Evolutionary conservation across 2,797 vertebrate species (phyloP).

Genomic region (Channa striata): DNA sequence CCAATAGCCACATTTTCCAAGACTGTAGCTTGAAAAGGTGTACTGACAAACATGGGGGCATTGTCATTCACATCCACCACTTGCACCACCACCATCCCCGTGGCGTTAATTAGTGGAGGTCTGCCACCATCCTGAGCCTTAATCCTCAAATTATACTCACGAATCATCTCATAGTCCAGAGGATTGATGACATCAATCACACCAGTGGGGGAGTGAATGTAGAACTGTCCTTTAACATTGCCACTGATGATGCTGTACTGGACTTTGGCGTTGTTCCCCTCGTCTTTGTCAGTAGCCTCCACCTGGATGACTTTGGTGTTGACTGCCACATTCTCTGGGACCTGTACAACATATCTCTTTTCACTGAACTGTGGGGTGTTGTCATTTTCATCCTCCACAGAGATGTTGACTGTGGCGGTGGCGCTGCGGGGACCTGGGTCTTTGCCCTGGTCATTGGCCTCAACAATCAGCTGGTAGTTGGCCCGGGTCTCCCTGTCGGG

Average conservation of each 20-base stretch:
- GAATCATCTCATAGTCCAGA: constrained; percentile 93
- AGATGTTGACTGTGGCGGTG: constrained; percentile 92
- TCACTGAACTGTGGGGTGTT: constrained; percentile 97
- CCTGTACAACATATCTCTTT: constrained; percentile 92
- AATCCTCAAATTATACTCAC: constrained; percentile 93
- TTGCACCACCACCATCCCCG: constrained; percentile 93
- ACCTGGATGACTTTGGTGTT: constrained; percentile 93
- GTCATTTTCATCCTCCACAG: constrained; percentile 96
- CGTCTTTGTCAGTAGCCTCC: constrained; percentile 91
- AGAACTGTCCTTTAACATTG: constrained; percentile 96
- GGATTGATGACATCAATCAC: constrained; percentile 95
- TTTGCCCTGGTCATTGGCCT: constrained; percentile 96
- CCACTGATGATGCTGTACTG: constrained; percentile 98
- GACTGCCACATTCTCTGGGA: constrained; percentile 90
- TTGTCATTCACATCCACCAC: constrained; percentile 97
- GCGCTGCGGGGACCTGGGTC: constrained; percentile 92
- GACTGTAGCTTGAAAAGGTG: constrained; percentile 95
- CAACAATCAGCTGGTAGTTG: constrained; percentile 91
- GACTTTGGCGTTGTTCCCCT: constrained; percentile 93
- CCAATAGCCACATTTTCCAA: constrained; percentile 93
- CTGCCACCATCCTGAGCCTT: constrained; percentile 97
- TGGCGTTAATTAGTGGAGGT: constrained; percentile 94
- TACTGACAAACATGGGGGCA: constrained; percentile 97
- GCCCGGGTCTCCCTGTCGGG: constrained; percentile 92
- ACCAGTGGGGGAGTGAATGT: constrained; percentile 93